Evolutionary conservation across 2,113 vertebrate genomes (phyloP), one percentile per base, ranked within the genome.

Genomic region (Penelope pileata): DNA sequence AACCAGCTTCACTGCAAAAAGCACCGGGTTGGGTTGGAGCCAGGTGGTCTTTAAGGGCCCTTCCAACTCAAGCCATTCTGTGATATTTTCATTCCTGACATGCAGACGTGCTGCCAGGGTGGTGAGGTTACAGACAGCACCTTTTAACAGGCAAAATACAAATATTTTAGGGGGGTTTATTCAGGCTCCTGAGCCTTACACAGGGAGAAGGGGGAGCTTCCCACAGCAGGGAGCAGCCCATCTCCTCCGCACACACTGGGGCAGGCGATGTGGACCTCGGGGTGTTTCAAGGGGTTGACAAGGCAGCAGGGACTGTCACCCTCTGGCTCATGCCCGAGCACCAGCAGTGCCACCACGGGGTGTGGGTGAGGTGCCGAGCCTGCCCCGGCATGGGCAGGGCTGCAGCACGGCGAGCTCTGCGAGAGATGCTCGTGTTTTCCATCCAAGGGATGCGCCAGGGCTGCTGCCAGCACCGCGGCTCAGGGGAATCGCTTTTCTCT

Each of bases 341-440:
- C 11, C 16, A 29, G 32, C 54, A 40, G 23, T 11, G 50, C 34
- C 51, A 38, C 30, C 0, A 0, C 40, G 1, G 1, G 69, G 30
- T 84, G 26, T 0, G 5, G 80, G 75, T 80, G 72, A 43, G 17
- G 10, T 23, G 12, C 45, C 0, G 3, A 40, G 10, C 22, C n/a
- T 14, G 15, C 22, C 29, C 58, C 6, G 6, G 9, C n/a, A n/a
- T n/a, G n/a, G n/a, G n/a, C 88, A 59, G 32, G 32, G 56, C 56
- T n/a, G 21, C 93, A 91, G 89, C 89, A 70, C 38, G 1, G 79
- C 4, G 0, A 12, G 68, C 67, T 84, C 77, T 51, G 30, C 79
- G 88, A 91, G 79, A 91, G 91, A 91, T 66, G 79, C 87, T 93
- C 73, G 72, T 69, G 78, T 88, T 85, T 96, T 91, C 88, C 8